Base-by-base conservation (phyloP, 92 coral and sea anemone species). In the Galaxea fascicularis region DNA sequence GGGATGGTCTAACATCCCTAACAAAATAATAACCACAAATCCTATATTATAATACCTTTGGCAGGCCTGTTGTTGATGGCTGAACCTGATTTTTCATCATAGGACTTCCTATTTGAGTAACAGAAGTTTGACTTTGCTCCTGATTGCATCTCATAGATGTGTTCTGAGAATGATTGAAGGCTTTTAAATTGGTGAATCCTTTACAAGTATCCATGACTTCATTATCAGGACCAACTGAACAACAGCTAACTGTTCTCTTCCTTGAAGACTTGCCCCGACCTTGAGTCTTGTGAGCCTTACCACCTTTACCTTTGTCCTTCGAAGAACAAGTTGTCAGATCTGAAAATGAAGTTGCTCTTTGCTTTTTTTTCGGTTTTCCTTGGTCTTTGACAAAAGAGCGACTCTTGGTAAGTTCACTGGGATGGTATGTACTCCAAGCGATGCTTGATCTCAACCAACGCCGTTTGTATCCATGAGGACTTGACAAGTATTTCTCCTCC, bases 401-500 rank as follows among this genome's bases (percentile, higher is more conserved):
- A 39, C 97, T 98, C 75, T 97, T 97, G 0, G 97, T 89, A 53
- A 97, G 96, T 51, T 97, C 95, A 14, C 86, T 82, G 17, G 95
- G 73, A 66, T 91, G 85, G 59, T 73, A 97, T 0, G 95, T 81
- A 71, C 93, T 97, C 99, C 99, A 97, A 0, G 99, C 97, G 24
- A 83, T 68, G 67, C 96, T 94, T 0, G 99, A 97, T 73, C 95
- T 90, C 72, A 87, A 86, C 98, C 98, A 97, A 26, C 98, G 97
- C 0, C 99, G 90, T 74, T 93, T 95, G 78, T 94, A 89, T 26
- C 85, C 89, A 18, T 66, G 82, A 30, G 87, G 78, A 45, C 90
- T 90, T 30, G 89, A 69, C 20, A 68, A 89, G 71, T 80, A 80
- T 68, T 75, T 90, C 44, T 22, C 58, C 15, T 49, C 74, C 45